These are phyloP conservation scores for Catharus minimus DNA, from an alignment of 2,113 vertebrate species.

Conservation along the genomic window DNA sequence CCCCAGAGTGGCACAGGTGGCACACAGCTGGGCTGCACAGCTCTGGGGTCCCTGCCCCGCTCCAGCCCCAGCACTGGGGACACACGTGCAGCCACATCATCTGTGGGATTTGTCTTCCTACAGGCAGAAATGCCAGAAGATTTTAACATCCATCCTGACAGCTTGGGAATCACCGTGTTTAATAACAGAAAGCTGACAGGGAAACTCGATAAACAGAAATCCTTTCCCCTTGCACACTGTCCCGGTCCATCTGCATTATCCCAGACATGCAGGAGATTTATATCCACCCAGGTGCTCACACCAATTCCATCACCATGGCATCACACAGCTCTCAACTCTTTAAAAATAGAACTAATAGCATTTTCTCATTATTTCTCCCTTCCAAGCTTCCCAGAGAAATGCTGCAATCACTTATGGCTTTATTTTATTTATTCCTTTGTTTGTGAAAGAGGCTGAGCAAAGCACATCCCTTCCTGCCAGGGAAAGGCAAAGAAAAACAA, in stretches of 20 bases:
- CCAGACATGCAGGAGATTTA: background rate
- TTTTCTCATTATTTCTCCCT: constrained; percentile 5
- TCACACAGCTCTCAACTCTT: background rate
- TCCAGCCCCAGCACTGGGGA: background rate
- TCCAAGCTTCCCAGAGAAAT: background rate
- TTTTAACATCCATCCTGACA: constrained; percentile 27
- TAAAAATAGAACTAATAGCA: constrained; percentile 46
- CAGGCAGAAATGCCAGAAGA: constrained; percentile 12
- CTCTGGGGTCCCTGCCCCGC: background rate
- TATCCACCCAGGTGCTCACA: background rate
- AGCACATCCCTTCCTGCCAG: background rate
- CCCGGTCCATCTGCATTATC: background rate
- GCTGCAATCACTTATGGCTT: background rate
- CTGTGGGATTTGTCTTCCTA: constrained; percentile 17
- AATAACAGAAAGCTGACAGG: constrained; percentile 17
- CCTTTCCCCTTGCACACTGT: background rate
- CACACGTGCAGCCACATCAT: background rate
- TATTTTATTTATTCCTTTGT: constrained; percentile 35
- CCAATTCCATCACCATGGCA: constrained; percentile 16
- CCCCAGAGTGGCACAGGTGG: accelerated
- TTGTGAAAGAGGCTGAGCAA: background rate
- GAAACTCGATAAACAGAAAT: background rate
- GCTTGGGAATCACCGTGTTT: constrained; percentile 13
- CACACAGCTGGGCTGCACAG: background rate
- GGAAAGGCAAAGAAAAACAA: too few relatives aligned